Evolutionary conservation across 1,140 invertebrate genomes (phyloP), one percentile per base, ranked within the genome.

Genomic region (Muscidifurax raptorellus): DNA sequence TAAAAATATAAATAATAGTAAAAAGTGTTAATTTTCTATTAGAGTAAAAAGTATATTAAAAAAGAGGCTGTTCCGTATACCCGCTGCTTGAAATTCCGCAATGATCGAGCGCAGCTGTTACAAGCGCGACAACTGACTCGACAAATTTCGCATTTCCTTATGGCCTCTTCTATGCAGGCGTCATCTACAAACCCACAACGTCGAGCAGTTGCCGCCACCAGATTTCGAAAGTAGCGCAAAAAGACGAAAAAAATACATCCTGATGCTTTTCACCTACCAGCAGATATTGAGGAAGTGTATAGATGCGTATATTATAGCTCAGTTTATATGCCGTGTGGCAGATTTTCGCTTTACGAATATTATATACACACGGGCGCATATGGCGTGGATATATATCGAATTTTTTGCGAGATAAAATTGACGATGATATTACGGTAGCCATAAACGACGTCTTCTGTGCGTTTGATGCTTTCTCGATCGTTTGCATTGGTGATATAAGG

Each of bases 131-230:
- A 27, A 74, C 83, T 84, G 83, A 84, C 77, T 84, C 78, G 83
- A 44, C 78, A 76, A 52, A 80, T 84, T 84, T 67, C 47, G 77
- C 69, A 47, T 66, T 84, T 84, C 76, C 83, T 84, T 80, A 84
- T 83, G 32, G 66, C 30, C 28, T 59, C 5, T 27, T 47, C 18
- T 5, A 13, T 12, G 12, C 72, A 32, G 18, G 32, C 81, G 7
- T 28, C 47, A 47, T 69, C 25, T 15, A n/a, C 28, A 1, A 7
- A 32, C 36, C 36, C 71, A n/a, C 69, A 30, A 59, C 10, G 25
- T 28, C 25, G n/a, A n/a, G 27, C 12, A 15, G 25, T n/a, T n/a
- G n/a, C n/a, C 67, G 7, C 27, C 0, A 12, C n/a, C 25, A 30
- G 47, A 82, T 75, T 82, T 82, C 80, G 72, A 76, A 82, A 82